Base-by-base conservation (phyloP, 2,113 vertebrate species). In the Lagopus leucura region DNA sequence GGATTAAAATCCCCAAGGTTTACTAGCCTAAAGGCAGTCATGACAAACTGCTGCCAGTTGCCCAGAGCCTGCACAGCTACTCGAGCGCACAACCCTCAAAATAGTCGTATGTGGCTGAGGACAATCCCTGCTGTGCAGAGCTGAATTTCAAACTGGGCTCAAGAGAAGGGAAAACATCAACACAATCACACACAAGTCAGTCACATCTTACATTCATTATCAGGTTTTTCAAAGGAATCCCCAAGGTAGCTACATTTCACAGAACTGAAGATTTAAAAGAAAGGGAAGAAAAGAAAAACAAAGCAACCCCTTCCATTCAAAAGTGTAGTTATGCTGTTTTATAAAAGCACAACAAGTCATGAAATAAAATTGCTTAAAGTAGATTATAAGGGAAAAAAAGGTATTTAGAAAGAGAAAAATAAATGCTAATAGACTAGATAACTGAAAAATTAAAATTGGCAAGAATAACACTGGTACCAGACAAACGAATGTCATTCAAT, bases 221-320 rank as follows among this genome's bases (percentile, higher is more conserved):
- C 96, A 97, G 82, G 82, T 92, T 97, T 97, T 97, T 97, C 97
- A 96, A 95, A 97, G 92, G 92, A 95, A 97, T 97, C 90, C 95
- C 96, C 94, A 90, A 95, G 85, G 75, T 60, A 28, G 88, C 92
- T 95, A 65, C 92, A 93, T 96, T 96, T 95, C 94, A 93, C 79
- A 90, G 95, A 94, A 96, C 1, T 94, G 91, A 95, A 96, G 72
- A 88, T 95, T 88, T 95, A 89, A 88, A 95, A 92, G 92, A 97
- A 97, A 96, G 48, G 24, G 25, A 50, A 92, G 71, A 45, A 78
- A 92, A 78, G 50, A 78, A 91, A 92, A 92, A 55, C 60, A 76
- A 91, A 91, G 85, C 58, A 70, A 76, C 36, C 63, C 82, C 42
- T 54, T 89, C 47, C 86, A 83, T 81, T 76, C 73, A 81, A 93